Evolutionary conservation across 2,113 vertebrate species (phyloP).

Genomic region (Paraplagusia blochii): DNA sequence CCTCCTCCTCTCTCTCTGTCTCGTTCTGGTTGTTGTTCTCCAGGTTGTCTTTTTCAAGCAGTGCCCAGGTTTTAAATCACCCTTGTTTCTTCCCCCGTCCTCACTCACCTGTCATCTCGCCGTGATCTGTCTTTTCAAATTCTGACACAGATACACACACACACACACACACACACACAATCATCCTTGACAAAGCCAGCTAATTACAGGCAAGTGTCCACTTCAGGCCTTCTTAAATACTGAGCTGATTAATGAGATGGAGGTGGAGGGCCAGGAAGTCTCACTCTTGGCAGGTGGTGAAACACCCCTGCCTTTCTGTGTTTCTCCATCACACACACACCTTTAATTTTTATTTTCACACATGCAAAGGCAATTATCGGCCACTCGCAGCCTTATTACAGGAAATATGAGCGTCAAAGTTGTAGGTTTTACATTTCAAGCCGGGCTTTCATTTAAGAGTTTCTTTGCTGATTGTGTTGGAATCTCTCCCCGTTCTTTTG

Average conservation of each 20-base stretch:
- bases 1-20: slow-evolving; percentile 19
- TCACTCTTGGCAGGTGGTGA: slow-evolving; percentile 77
- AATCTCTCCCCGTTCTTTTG: no score
- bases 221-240: slow-evolving; percentile 93
- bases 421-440: slow-evolving; percentile 4
- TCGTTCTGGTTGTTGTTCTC: slow-evolving; percentile 24
- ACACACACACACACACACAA: slow-evolving; percentile 15
- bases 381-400: slow-evolving; percentile 41
- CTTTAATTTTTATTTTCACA: slow-evolving; percentile 42
- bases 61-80: slow-evolving; percentile 44
- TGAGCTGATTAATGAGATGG: slow-evolving; percentile 92
- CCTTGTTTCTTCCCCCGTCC: slow-evolving; percentile 28
- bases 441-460: neutral
- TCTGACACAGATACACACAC: slow-evolving; percentile 48
- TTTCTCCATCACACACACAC: slow-evolving; percentile 8
- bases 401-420: slow-evolving; percentile 30
- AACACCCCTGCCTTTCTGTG: slow-evolving; percentile 38
- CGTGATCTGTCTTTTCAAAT: slow-evolving; percentile 28
- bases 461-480: no score
- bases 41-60: slow-evolving; percentile 15
- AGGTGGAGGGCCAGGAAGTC: slow-evolving; percentile 92
- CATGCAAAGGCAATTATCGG: slow-evolving; percentile 41
- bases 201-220: slow-evolving; percentile 96
- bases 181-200: slow-evolving; percentile 84
- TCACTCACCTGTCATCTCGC: slow-evolving; percentile 32